Evolutionary conservation across 2,113 vertebrate species (phyloP).

Genomic region (Lepus timidus): DNA sequence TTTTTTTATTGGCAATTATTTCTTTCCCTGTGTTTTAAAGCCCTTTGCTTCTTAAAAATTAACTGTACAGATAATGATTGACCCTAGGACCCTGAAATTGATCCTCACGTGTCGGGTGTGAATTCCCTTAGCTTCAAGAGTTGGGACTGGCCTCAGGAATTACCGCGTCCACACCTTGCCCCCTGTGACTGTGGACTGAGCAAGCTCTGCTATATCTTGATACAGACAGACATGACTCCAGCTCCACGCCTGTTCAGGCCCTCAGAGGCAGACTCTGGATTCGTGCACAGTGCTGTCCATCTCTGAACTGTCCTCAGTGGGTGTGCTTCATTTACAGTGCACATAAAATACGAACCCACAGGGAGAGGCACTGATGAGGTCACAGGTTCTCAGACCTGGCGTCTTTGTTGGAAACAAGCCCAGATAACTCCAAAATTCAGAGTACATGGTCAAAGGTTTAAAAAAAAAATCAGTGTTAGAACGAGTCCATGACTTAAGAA

Average conservation of each 20-base stretch:
- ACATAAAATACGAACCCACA: background rate
- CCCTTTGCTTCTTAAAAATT: background rate
- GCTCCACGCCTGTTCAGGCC: background rate
- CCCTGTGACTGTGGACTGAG: accelerated
- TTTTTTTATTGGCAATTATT: background rate
- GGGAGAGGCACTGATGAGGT: background rate
- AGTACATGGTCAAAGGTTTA: background rate
- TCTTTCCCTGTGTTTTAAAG: background rate
- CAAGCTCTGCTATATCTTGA: background rate
- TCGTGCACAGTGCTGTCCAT: background rate
- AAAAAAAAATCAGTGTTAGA: background rate
- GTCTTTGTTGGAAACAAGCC: background rate
- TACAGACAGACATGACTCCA: background rate
- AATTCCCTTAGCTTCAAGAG: background rate
- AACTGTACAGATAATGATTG: constrained; percentile 2
- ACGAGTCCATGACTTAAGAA: background rate
- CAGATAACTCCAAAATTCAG: background rate
- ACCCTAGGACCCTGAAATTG: background rate
- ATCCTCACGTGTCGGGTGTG: background rate
- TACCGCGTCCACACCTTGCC: background rate
- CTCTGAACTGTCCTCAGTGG: background rate
- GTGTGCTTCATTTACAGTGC: background rate
- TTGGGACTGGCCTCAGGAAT: background rate
- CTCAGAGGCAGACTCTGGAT: background rate
- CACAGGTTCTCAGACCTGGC: background rate